Base-by-base conservation (phyloP, 1,140 invertebrate genomes). In the Chironomus striatipennis region DNA sequence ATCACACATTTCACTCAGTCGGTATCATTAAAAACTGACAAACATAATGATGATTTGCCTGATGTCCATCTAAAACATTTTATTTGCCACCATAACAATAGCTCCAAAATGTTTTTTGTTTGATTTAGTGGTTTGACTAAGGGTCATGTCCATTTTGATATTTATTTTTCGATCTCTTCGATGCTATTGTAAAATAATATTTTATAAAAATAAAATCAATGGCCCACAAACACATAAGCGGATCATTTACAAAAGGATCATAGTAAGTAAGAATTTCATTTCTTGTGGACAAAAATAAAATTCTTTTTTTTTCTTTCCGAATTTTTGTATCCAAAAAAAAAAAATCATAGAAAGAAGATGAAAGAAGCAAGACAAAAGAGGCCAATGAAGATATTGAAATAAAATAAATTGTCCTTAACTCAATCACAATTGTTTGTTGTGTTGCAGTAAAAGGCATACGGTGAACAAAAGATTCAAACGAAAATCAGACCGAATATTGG, bases 161-260 rank as follows among this genome's bases (percentile, higher is more conserved):
- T 57, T 10, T n/a, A n/a, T n/a, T n/a, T n/a, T n/a, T n/a, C n/a
- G n/a, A n/a, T n/a, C n/a, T n/a, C 10, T 57, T 2, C n/a, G 2
- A n/a, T n/a, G 47, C n/a, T 7, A 57, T 57, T 57, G 47, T 12
- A 10, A 57, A 12, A n/a, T 7, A 57, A 57, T 10, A 57, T 12
- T 57, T 10, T 57, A n/a, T n/a, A n/a, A n/a, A n/a, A n/a, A n/a
- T n/a, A 12, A n/a, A 12, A 57, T 10, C 47, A 57, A n/a, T 12
- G 47, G 47, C 9, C 47, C 24, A 34, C 24, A 34, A 34, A 57
- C 2, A 57, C 10, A 10, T 3, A 57, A 57, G 47, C 47, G 7
- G 47, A 57, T 57, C 47, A 57, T 57, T 57, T 57, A 57, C n/a
- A 57, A 57, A n/a, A n/a, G n/a, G n/a, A n/a, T n/a, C n/a, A n/a